Evolutionary conservation across 2,113 vertebrate species (phyloP), one percentile per base, ranked within the genome.

Genomic region (Gobius niger): DNA sequence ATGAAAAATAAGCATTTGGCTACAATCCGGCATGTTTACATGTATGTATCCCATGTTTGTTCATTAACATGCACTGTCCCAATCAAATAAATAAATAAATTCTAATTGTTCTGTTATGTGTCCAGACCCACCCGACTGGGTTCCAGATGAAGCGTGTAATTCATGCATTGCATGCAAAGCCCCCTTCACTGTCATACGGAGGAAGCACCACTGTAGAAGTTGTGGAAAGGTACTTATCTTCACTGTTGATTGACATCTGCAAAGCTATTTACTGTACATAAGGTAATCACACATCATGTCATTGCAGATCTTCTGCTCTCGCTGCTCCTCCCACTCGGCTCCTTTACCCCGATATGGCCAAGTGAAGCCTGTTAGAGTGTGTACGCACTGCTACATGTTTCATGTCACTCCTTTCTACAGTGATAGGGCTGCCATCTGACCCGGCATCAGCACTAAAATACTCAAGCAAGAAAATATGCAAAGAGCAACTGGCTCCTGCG

Each of bases 371-470:
- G 97, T 98, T 64, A 93, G 97, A 16, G 97, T 99, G 72, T 99
- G 97, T 93, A 99, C 96, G 34, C 97, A 99, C 92, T 99, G 97
- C 93, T 99, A 98, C 81, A 91, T 99, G 94, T 98, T 99, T 91
- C 97, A 99, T 47, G 97, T 99, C 87, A 99, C 97, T 5, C 97
- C 97, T 50, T 99, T 99, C 94, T 99, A 95, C 90, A 98, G 96
- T 53, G 96, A 98, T 94, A 96, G 92, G 91, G 91, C 94, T 3
- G 88, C 90, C 77, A 80, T 98, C 88, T 99, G 95, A 72, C 57
- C n/a, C 70, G 67, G 16, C 57, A 63, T 61, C n/a, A 68, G 60
- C 74, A 73, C 63, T 1, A 14, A 76, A 77, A 78, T 85, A 80
- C 42, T 34, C 10, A 63, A 59, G 49, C 71, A 56, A n/a, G 51